phyloP scores from a whole-genome alignment of 2,888 invertebrate species.

The Sminthurinus aureus region DNA sequence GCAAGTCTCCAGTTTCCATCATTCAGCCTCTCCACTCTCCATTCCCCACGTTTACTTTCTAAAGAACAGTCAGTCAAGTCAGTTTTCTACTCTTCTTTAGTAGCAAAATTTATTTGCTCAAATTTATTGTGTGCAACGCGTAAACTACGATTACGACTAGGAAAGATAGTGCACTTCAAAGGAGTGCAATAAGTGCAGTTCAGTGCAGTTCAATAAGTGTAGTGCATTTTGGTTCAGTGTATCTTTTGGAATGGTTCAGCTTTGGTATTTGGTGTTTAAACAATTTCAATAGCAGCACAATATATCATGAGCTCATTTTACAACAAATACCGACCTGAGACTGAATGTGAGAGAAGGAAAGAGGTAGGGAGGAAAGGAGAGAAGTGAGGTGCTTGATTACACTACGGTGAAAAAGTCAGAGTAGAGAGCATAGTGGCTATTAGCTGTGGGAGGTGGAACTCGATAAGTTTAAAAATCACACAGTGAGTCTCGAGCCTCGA shows the following conservation, averaged over 20 bases:
- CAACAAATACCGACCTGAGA: background rate
- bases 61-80: background rate
- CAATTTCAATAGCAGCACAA: background rate
- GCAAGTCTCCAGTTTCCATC: background rate
- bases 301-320: background rate
- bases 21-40: background rate
- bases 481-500: background rate
- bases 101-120: constrained; percentile 23
- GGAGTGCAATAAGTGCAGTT: background rate
- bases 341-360: no score
- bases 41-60: no score
- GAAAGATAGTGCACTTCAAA: no score
- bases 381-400: constrained; percentile 1
- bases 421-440: background rate
- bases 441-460: background rate
- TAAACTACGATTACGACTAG: no score
- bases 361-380: background rate
- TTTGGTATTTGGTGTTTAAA: background rate
- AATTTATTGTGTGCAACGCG: constrained; percentile 7
- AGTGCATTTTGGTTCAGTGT: background rate
- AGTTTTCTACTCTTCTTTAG: constrained; percentile 6
- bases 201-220: constrained; percentile 10
- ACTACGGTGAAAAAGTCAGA: background rate
- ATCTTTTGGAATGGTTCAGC: background rate
- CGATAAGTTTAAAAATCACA: constrained; percentile 30